phyloP scores from a whole-genome alignment of 2,113 vertebrate species.

The Pardalotus punctatus region DNA sequence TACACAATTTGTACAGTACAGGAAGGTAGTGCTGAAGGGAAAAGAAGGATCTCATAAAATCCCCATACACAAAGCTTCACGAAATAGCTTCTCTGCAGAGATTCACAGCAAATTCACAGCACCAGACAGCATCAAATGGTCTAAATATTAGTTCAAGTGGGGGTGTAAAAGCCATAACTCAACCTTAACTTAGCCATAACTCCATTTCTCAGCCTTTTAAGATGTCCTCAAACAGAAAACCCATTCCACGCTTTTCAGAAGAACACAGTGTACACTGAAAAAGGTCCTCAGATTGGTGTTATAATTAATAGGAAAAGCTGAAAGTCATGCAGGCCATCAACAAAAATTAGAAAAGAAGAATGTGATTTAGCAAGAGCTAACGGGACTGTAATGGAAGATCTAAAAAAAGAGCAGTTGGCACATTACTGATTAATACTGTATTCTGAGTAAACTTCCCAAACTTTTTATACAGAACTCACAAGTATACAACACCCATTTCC shows the following conservation, averaged over 20 bases:
- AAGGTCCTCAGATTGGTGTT: background rate
- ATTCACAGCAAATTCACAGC: slow-evolving; percentile 17
- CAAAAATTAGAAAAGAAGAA: background rate
- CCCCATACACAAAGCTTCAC: background rate
- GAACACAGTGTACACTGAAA: background rate
- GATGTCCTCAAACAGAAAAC: background rate
- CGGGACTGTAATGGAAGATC: background rate
- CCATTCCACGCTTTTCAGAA: background rate
- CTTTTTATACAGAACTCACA: background rate
- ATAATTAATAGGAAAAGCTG: background rate
- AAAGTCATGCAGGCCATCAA: background rate
- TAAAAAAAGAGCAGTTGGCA: background rate
- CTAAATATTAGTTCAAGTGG: background rate
- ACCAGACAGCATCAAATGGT: background rate
- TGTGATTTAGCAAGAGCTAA: background rate
- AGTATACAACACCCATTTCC: background rate
- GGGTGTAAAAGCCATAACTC: background rate
- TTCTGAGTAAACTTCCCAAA: background rate
- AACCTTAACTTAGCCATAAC: background rate
- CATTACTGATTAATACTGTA: background rate
- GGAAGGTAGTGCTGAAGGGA: background rate
- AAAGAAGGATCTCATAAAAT: slow-evolving; percentile 2
- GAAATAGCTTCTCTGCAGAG: background rate
- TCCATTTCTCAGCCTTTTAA: background rate
- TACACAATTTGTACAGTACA: background rate